phyloP scores from a whole-genome alignment of 2,113 vertebrate species.

The Crocuta crocuta region DNA sequence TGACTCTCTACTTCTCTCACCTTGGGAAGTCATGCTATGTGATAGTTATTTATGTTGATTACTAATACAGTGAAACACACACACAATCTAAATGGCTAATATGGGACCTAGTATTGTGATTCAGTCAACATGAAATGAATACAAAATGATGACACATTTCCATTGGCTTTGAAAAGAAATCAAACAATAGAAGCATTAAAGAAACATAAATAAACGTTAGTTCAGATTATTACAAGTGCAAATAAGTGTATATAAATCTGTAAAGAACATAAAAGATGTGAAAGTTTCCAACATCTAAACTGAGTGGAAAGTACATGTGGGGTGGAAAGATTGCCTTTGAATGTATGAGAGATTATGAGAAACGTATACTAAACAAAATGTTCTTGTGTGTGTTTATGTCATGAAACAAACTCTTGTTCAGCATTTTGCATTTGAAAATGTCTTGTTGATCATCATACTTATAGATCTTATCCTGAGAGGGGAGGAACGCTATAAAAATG shows the following conservation, averaged over 20 bases:
- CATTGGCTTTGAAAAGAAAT: background rate
- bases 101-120: background rate
- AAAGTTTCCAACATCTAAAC: background rate
- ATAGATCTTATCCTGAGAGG: background rate
- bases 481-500: constrained; percentile 6
- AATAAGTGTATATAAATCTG: background rate
- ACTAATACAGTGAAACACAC: background rate
- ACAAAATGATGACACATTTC: background rate
- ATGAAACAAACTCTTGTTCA: background rate
- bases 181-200: background rate
- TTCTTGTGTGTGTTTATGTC: background rate
- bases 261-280: background rate
- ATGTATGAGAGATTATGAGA: background rate
- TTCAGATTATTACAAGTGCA: background rate
- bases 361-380: background rate
- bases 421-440: constrained; percentile 42
- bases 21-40: background rate
- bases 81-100: background rate
- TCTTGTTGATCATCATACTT: constrained; percentile 46
- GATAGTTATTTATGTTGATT: background rate
- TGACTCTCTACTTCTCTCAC: background rate
- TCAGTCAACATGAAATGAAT: background rate
- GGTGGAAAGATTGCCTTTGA: background rate
- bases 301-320: background rate
- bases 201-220: background rate